phyloP scores from a whole-genome alignment of 1,140 invertebrate species.

The Epicauta chinensis region DNA sequence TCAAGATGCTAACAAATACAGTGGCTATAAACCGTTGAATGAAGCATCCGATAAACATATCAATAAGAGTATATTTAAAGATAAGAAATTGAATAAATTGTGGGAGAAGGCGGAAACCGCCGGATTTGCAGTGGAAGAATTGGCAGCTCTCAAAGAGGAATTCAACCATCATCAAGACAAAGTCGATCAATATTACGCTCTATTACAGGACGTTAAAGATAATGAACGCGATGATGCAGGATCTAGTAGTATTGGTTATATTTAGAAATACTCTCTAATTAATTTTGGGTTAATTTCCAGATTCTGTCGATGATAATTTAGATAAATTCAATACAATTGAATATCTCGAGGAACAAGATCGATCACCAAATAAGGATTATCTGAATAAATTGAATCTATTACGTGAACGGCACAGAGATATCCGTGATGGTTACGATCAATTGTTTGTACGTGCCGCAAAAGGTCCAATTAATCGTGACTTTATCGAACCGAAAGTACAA shows the following conservation, averaged over 20 bases:
- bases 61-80: constrained; percentile 75
- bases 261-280: constrained; percentile 4
- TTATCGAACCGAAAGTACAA: constrained; percentile 84
- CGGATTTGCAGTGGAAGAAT: constrained; percentile 77
- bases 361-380: constrained; percentile 51
- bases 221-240: constrained; percentile 55
- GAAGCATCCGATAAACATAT: constrained; percentile 56
- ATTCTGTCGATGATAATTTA: constrained; percentile 48
- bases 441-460: constrained; percentile 65
- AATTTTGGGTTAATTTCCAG: constrained; percentile 32
- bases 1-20: constrained; percentile 48
- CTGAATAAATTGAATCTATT: constrained; percentile 61
- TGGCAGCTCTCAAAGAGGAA: constrained; percentile 79
- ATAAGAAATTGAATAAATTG: constrained; percentile 83
- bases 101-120: constrained; percentile 84
- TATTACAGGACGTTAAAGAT: constrained; percentile 63
- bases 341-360: constrained; percentile 57
- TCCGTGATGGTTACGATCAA: constrained; percentile 75
- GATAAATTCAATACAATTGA: constrained; percentile 51
- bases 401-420: constrained; percentile 68
- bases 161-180: constrained; percentile 90
- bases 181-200: constrained; percentile 79
- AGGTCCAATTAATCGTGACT: constrained; percentile 74
- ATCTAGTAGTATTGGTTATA: constrained; percentile 35
- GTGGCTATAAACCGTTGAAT: constrained; percentile 41